Evolutionary conservation across 2,888 invertebrate species (phyloP).

Genomic region (Erpobdella octoculata): DNA sequence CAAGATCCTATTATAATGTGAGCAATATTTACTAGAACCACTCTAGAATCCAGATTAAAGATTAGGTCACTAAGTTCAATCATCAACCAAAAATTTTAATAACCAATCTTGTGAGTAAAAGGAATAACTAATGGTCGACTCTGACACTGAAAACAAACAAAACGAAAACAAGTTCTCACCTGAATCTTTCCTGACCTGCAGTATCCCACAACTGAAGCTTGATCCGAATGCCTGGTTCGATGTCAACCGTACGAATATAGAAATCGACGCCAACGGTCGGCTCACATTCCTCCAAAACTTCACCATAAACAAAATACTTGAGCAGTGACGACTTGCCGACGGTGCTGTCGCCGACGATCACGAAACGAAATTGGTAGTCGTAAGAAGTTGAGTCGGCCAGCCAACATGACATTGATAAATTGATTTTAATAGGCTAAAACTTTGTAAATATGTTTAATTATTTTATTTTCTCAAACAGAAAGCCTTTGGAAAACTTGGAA

Average conservation of each 20-base stretch:
- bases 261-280: constrained; percentile 25
- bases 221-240: constrained; percentile 2
- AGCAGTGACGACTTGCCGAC: constrained; percentile 23
- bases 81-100: no score
- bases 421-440: neutral
- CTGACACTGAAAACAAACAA: neutral
- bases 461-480: no score
- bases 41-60: no score
- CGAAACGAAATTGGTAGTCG: constrained; percentile 25
- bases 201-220: constrained; percentile 26
- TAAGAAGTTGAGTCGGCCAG: constrained; percentile 6
- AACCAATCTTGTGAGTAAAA: no score
- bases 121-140: neutral
- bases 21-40: no score
- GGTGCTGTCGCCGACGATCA: constrained; percentile 26
- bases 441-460: no score
- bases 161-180: neutral
- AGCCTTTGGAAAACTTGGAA: no score
- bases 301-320: constrained; percentile 14
- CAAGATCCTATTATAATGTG: no score
- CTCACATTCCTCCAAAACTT: constrained; percentile 3
- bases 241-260: constrained; percentile 16
- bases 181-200: constrained; percentile 26
- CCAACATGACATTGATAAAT: constrained; percentile 9
- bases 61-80: no score